A percentile compares a stretch with the other conserved stretches of the same genome.
Evolutionary conservation across 2,113 vertebrate species (phyloP).

Genomic region (Trogon surrucura): DNA sequence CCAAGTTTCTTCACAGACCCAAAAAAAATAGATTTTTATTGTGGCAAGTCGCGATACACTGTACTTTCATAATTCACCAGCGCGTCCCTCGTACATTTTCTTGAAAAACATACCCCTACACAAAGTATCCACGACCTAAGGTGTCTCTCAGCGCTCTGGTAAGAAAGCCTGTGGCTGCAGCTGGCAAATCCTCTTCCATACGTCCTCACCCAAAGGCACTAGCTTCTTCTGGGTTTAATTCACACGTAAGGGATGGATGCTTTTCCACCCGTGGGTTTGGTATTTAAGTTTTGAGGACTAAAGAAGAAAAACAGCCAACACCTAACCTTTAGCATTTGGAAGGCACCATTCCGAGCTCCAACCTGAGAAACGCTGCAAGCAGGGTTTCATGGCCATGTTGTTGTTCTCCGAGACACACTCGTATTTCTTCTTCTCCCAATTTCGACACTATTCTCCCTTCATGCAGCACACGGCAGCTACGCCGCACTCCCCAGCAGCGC

Average conservation of each 20-base stretch:
- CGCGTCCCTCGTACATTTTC: not conserved
- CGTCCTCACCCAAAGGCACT: not conserved
- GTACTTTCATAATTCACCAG: not conserved
- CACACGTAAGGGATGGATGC: not conserved
- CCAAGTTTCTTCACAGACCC: not conserved
- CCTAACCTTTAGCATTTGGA: not conserved
- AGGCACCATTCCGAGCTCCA: not conserved
- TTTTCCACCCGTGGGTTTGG: not conserved
- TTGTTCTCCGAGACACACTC: not conserved
- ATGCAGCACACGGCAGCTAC: not conserved
- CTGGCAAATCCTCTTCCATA: conserved; percentile 13
- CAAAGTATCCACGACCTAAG: not conserved
- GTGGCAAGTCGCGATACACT: too few species aligned
- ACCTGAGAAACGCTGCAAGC: conserved; percentile 27
- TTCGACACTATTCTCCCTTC: not conserved
- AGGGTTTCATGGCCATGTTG: conserved; percentile 45
- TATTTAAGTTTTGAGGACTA: not conserved
- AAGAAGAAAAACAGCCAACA: not conserved
- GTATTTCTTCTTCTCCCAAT: not conserved
- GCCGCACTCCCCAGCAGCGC: not conserved
- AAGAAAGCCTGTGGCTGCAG: not conserved
- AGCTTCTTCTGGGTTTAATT: not conserved
- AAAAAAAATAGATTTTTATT: not conserved
- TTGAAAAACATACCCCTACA: not conserved
- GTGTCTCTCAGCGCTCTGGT: conserved; percentile 38